Conservation (phyloP, 2,888 invertebrate genomes). For the Pandemis corylana region DNA sequence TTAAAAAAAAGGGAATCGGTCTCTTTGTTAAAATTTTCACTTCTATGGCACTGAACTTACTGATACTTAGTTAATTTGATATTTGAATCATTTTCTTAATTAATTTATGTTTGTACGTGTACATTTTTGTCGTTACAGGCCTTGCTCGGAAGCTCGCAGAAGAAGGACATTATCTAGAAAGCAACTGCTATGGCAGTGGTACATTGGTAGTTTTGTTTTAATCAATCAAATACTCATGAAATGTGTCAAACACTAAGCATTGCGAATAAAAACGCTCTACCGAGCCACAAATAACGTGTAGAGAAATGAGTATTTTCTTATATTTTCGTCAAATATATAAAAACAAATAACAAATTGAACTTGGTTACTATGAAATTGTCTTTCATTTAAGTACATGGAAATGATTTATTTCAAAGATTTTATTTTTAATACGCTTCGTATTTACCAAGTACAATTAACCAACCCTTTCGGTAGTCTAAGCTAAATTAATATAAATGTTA, state of each 20-base stretch:
- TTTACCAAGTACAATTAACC: slow-evolving; percentile 81
- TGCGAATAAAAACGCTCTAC: background rate
- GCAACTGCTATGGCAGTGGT: slow-evolving; percentile 3
- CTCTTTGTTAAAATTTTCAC: too few species aligned
- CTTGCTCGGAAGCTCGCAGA: slow-evolving; percentile 76
- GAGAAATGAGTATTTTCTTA: slow-evolving; percentile 15
- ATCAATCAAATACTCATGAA: slow-evolving; percentile 48
- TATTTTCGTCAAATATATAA: slow-evolving; percentile 16
- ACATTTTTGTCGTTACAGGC: slow-evolving; percentile 64
- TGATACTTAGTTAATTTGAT: too few species aligned
- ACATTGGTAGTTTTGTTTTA: slow-evolving; percentile 2
- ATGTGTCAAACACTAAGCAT: slow-evolving; percentile 53
- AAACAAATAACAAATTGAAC: slow-evolving; percentile 44
- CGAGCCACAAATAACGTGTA: background rate
- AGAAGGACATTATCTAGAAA: slow-evolving; percentile 73
- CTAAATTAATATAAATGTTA: slow-evolving; percentile 57
- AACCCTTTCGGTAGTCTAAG: slow-evolving; percentile 54
- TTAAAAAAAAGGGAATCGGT: too few species aligned
- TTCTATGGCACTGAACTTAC: too few species aligned
- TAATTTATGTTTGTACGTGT: background rate
- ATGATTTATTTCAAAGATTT: slow-evolving; percentile 63
- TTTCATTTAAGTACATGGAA: slow-evolving; percentile 41
- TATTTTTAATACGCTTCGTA: slow-evolving; percentile 74
- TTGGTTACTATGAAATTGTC: slow-evolving; percentile 49
- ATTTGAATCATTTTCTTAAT: background rate